Percentiles rank a stretch among this genome's conserved stretches.
Evolutionary conservation across 2,888 invertebrate genomes (phyloP).

Genomic region (Mythimna ferrago): DNA sequence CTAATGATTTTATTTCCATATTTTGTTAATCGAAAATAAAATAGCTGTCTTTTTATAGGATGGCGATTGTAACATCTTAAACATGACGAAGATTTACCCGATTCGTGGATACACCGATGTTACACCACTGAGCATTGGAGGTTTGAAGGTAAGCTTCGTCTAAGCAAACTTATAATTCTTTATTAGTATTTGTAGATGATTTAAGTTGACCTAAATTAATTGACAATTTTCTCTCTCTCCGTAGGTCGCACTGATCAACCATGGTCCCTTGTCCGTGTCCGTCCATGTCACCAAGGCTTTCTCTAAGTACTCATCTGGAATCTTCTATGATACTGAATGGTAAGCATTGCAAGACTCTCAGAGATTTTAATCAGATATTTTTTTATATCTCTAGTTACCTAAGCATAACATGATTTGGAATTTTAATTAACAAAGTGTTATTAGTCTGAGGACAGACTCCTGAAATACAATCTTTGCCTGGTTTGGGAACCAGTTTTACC

Average conservation of each 20-base stretch:
- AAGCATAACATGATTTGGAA: neutral
- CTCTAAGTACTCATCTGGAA: conserved; percentile 73
- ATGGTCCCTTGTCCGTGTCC: conserved; percentile 97
- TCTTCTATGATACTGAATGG: conserved; percentile 79
- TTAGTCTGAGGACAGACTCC: neutral
- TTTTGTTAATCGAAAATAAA: neutral
- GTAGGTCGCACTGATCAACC: conserved; percentile 93
- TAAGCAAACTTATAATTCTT: neutral
- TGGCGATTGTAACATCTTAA: conserved; percentile 94
- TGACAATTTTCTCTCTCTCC: conserved; percentile 55
- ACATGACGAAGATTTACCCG: conserved; percentile 91
- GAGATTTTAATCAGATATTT: neutral
- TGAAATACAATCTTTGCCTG: neutral
- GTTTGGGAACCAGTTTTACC: neutral
- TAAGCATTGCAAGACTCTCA: conserved; percentile 60
- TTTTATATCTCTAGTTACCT: neutral
- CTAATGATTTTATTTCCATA: neutral
- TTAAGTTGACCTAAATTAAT: neutral
- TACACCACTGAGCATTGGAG: conserved; percentile 92
- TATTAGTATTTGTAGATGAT: neutral
- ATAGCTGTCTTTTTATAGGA: conserved; percentile 89
- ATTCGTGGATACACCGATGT: conserved; percentile 96
- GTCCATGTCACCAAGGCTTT: conserved; percentile 93
- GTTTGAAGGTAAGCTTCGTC: conserved; percentile 89
- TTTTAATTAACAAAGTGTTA: conserved; percentile 31